Evolutionary conservation across 2,888 invertebrate genomes (phyloP).

Genomic region (Cataglyphis altisquamis): DNA sequence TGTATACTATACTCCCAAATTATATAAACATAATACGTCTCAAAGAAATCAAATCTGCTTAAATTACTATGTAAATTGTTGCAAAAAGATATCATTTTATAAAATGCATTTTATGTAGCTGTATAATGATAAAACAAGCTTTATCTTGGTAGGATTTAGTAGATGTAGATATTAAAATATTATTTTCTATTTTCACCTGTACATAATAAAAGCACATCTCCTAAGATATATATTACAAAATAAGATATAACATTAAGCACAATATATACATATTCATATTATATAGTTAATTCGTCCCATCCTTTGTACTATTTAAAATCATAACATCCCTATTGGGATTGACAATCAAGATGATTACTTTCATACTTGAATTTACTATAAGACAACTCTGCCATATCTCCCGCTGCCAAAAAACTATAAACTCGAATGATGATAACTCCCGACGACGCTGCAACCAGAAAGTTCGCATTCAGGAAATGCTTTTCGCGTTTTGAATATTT

Average conservation of each 20-base stretch:
- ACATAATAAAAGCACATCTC: neutral
- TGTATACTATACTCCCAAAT: neutral
- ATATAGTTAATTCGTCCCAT: neutral
- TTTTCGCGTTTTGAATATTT: slow-evolving; percentile 29
- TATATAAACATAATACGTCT: neutral
- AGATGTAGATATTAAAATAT: neutral
- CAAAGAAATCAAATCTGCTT: neutral
- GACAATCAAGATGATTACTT: neutral
- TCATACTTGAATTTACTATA: slow-evolving; percentile 12
- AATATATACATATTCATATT: neutral
- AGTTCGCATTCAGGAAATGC: neutral
- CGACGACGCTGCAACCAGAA: neutral
- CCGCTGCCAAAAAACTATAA: slow-evolving; percentile 1
- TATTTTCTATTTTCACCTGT: neutral
- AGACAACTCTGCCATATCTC: neutral
- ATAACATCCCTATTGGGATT: neutral
- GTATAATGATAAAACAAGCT: neutral
- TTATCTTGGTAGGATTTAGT: neutral
- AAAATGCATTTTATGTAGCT: neutral
- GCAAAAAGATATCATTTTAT: neutral
- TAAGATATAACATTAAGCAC: neutral
- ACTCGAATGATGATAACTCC: slow-evolving; percentile 15
- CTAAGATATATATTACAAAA: neutral
- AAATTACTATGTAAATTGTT: neutral
- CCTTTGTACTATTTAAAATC: slow-evolving; percentile 4